Base-by-base conservation (phyloP, 2,888 invertebrate species). In the Pristionchus arcanus region DNA sequence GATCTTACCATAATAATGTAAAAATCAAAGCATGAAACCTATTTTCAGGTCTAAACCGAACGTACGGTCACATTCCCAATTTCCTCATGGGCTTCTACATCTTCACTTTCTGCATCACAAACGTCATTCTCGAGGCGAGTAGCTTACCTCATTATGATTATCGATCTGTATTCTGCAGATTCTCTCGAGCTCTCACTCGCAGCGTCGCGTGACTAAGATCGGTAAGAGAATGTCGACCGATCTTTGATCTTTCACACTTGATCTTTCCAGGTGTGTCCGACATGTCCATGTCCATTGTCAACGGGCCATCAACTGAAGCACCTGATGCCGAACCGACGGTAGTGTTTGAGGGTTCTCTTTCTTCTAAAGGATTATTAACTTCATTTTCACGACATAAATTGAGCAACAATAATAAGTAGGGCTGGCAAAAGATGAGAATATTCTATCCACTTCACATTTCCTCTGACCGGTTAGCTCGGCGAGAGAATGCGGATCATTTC, bases 41-140 rank as follows among this genome's bases (percentile, higher is more conserved):
- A 13, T 13, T 71, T 86, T 1, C 28, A 86, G 93, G 93, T 0
- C 90, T 93, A 63, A 92, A 91, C 42, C 31, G 90, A 28, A 37
- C 90, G 13, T 93, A 90, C 55, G 93, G 93, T 19, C 92, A 91
- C 37, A 90, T 90, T 37, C 92, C 92, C 28, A 92, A 92, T 66
- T 93, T 92, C 91, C 91, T 93, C 83, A 91, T 92, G 34, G 91
- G 83, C 19, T 92, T 91, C 4, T 93, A 93, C 89, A 91, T 93
- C 28, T 68, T 92, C 25, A 92, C 92, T 59, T 93, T 92, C 83
- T 84, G 92, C n/a, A 90, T 85, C 25, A 90, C 91, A 68, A 92
- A 92, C 81, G 77, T 93, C 49, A 7, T 91, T 4, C 85, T 93
- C 71, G 92, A 93, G 68, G 90, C 90, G 34, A 91, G 83, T 28